Evolutionary conservation across 2,888 invertebrate species (phyloP).

Genomic region (Macrostomum cliftonense): DNA sequence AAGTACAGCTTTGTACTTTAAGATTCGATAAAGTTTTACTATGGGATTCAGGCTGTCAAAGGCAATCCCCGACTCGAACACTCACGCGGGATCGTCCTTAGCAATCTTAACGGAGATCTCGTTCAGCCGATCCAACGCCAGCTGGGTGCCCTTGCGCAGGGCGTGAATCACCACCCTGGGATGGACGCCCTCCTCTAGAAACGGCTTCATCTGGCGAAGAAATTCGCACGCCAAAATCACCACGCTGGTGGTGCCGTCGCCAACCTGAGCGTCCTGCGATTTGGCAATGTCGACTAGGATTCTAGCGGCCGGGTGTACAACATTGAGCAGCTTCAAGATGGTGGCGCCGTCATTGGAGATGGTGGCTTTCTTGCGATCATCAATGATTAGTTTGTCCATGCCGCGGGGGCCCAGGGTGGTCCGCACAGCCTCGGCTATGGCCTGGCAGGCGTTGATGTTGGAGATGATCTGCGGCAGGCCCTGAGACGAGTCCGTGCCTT

Average conservation of each 20-base stretch:
- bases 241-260: slow-evolving; percentile 94
- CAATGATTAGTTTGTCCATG: slow-evolving; percentile 95
- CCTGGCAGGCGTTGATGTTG: slow-evolving; percentile 87
- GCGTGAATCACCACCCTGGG: slow-evolving; percentile 77
- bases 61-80: no score
- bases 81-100: slow-evolving; percentile 28
- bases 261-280: slow-evolving; percentile 66
- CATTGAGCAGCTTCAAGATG: slow-evolving; percentile 87
- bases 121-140: slow-evolving; percentile 34
- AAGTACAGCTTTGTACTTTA: no score
- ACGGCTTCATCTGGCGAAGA: slow-evolving; percentile 76
- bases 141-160: slow-evolving; percentile 58
- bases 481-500: slow-evolving; percentile 74
- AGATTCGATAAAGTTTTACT: no score
- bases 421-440: slow-evolving; percentile 77
- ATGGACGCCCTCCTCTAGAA: slow-evolving; percentile 86
- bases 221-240: slow-evolving; percentile 85
- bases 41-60: no score
- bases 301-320: slow-evolving; percentile 92
- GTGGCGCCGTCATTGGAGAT: slow-evolving; percentile 99
- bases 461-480: slow-evolving; percentile 85
- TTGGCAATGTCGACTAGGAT: slow-evolving; percentile 94
- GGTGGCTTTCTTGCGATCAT: slow-evolving; percentile 63
- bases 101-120: slow-evolving; percentile 18
- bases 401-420: slow-evolving; percentile 94